Evolutionary conservation across 2,113 vertebrate genomes (phyloP).

Genomic region (Pituophis catenifer): DNA sequence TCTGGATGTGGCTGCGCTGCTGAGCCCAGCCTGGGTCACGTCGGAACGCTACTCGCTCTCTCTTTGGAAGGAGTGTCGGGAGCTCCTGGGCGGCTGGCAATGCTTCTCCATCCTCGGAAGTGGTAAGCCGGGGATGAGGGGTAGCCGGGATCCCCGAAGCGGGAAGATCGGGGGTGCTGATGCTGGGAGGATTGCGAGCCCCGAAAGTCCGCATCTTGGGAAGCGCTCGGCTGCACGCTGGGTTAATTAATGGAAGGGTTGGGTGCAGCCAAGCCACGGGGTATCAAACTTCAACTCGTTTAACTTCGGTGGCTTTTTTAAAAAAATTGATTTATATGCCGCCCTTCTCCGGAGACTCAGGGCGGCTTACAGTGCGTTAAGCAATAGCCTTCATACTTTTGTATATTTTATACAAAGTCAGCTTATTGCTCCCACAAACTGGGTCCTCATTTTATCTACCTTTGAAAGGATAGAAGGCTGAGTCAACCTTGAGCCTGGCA

Average conservation of each 20-base stretch:
- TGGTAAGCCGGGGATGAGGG: slow-evolving; percentile 60
- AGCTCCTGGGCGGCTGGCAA: slow-evolving; percentile 62
- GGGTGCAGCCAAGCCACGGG: neutral
- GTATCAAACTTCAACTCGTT: neutral
- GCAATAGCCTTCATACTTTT: too few species aligned
- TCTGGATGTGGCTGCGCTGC: slow-evolving; percentile 75
- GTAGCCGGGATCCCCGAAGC: neutral
- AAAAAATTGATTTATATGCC: too few species aligned
- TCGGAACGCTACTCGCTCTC: slow-evolving; percentile 77
- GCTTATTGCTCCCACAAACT: too few species aligned
- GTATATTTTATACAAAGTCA: too few species aligned
- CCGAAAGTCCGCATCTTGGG: neutral
- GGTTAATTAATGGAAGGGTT: neutral
- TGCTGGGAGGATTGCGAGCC: neutral
- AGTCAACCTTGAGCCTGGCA: too few species aligned
- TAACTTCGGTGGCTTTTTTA: neutral
- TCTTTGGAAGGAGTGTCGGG: slow-evolving; percentile 76
- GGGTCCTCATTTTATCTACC: too few species aligned
- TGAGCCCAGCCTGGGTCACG: slow-evolving; percentile 81
- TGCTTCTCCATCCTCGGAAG: slow-evolving; percentile 75
- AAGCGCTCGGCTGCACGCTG: neutral
- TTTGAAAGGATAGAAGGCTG: too few species aligned
- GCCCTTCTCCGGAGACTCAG: too few species aligned
- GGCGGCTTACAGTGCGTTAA: too few species aligned
- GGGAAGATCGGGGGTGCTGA: neutral